Base-by-base conservation (phyloP, 2,113 vertebrate genomes). In the Cygnus buccinator region DNA sequence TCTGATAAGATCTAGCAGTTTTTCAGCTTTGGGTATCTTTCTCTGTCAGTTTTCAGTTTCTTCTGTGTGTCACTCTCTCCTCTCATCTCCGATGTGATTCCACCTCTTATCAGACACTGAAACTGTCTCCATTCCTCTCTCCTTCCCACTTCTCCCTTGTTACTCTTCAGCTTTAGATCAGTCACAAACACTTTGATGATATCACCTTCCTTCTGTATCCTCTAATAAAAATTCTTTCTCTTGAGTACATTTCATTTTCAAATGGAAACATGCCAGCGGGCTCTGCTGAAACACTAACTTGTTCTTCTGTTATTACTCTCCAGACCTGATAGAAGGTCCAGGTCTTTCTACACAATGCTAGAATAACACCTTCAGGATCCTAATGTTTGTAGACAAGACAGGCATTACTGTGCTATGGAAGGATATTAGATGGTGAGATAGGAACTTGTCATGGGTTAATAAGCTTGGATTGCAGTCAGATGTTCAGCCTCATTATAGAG, bases 121-220 rank as follows among this genome's bases (percentile, higher is more conserved):
- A 70, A 37, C 65, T 87, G 57, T 50, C 33, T 94, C 15, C 63
- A 88, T 92, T 90, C 76, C 80, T 83, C 44, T 46, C 33, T 83
- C 22, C 46, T 88, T 92, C 48, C 26, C 35, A 62, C 44, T 87
- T 26, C 5, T 81, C 65, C 74, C 57, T 78, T 95, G 68, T 33
- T 94, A 28, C 65, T 94, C 54, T 84, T 72, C 84, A 93, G 33
- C 57, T 87, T 93, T 85, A 89, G 33, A 90, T 93, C 87, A 65
- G 62, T 68, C 54, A 52, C 66, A 94, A 74, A 86, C 73, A 87
- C 39, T 84, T 82, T 52, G 66, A 93, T 52, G 66, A 93, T 95
- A 94, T 75, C 71, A 68, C 37, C 9, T 74, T 84, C 70, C 22
- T 91, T 72, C 87, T 84, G 77, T 71, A 74, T 31, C 72, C 73